Evolutionary conservation across 2,113 vertebrate genomes (phyloP).

Genomic region (Apteryx owenii): DNA sequence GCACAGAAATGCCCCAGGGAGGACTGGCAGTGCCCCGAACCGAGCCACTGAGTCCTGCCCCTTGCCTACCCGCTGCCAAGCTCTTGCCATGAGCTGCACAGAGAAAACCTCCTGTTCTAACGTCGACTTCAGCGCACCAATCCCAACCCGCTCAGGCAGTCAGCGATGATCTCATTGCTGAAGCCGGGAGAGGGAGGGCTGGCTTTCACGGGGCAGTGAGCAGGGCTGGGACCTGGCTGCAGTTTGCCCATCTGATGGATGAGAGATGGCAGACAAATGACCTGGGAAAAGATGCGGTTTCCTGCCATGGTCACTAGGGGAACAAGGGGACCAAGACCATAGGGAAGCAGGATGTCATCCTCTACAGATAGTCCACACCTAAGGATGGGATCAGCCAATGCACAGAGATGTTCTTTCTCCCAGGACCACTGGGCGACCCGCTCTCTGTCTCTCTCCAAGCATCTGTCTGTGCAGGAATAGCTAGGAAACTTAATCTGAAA

Average conservation of each 20-base stretch:
- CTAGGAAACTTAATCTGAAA: not conserved
- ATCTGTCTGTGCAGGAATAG: not conserved
- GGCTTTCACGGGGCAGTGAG: not conserved
- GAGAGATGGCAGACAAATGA: slow-evolving; percentile 32
- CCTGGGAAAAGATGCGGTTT: not conserved
- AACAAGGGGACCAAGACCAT: not conserved
- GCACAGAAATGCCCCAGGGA: not conserved
- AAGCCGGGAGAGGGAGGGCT: not conserved
- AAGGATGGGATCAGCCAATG: not conserved
- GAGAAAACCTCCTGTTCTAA: not conserved
- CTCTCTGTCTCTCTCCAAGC: not conserved
- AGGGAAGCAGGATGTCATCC: not conserved
- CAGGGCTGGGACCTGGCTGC: slow-evolving; percentile 31
- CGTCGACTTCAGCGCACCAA: rapidly evolving
- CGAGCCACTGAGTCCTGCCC: not conserved
- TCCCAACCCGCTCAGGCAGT: not conserved
- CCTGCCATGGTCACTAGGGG: not conserved
- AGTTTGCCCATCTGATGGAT: not conserved
- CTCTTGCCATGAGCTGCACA: not conserved
- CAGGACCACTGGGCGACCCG: not conserved
- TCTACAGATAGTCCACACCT: rapidly evolving
- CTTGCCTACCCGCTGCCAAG: not conserved
- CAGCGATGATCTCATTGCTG: slow-evolving; percentile 24
- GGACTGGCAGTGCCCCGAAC: not conserved
- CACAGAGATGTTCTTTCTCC: not conserved